Conservation (phyloP, 2,797 vertebrate species). For the Neosilurus hyrtlii region DNA sequence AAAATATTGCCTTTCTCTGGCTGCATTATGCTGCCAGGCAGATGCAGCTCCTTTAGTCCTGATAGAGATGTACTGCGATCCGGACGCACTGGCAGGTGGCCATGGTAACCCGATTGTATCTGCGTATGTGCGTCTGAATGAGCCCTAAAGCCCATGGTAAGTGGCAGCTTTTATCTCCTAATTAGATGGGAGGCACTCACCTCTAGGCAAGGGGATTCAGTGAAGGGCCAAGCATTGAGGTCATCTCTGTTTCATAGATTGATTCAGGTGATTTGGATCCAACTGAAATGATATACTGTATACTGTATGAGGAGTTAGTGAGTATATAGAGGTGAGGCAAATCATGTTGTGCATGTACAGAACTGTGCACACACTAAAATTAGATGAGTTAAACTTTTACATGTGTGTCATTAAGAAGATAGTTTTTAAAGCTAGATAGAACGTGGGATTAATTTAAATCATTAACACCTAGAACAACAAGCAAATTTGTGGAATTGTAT, state of each 20-base stretch:
- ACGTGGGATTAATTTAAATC: neutral
- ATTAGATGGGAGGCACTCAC: conserved; percentile 75
- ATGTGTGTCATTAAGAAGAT: neutral
- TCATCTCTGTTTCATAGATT: conserved; percentile 27
- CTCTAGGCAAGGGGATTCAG: conserved; percentile 69
- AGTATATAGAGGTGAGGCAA: neutral
- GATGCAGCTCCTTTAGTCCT: conserved; percentile 37
- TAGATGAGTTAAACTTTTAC: neutral
- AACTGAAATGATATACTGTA: neutral
- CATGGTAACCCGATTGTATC: conserved; percentile 85
- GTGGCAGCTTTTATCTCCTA: conserved; percentile 83
- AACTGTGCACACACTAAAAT: neutral
- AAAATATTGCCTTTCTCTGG: conserved; percentile 26
- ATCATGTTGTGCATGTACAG: neutral
- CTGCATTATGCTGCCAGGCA: conserved; percentile 27
- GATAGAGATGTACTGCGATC: conserved; percentile 62
- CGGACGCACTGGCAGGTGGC: conserved; percentile 82
- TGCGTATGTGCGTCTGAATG: conserved; percentile 36
- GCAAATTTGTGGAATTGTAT: neutral
- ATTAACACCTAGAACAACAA: neutral
- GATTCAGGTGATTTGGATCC: conserved; percentile 19
- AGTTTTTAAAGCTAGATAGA: neutral
- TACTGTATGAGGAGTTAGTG: neutral
- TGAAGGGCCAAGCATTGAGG: conserved; percentile 43
- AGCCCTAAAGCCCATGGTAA: conserved; percentile 70